Base-by-base conservation (phyloP, 1,140 invertebrate genomes). In the Eciton burchellii region DNA sequence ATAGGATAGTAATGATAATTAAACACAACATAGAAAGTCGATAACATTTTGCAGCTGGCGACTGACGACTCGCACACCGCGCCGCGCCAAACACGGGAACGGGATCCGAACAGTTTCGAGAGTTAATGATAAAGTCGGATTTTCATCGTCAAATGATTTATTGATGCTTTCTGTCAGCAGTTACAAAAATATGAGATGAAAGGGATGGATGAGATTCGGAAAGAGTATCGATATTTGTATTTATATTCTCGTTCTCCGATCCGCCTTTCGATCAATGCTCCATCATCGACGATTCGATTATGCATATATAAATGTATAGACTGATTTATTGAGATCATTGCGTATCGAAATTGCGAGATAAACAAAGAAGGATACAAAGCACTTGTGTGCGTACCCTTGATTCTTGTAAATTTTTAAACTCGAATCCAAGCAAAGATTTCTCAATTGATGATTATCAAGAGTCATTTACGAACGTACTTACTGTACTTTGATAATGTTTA, bases 121-220 rank as follows among this genome's bases (percentile, higher is more conserved):
- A 70, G 41, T 79, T 79, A 79, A 79, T 79, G 63, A 79, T 56
- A 70, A 79, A 79, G 74, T 79, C 74, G 49, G 52, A 79, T 79
- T 79, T 79, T 77, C 24, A 77, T 77, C 62, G 49, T 77, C 63
- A 79, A 57, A 79, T 79, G 74, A 4, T 79, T 79, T 79, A 79
- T 79, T 79, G 63, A 79, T 79, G 74, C 35, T 35, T 70, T 74
- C 71, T 76, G 45, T 74, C 57, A 45, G 19, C n/a, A 35, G 59
- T 82, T 82, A 82, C 59, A 76, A 74, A 82, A 62, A 59, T 54
- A 16, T 62, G 41, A 63, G 49, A 76, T 82, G 45, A 77, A 54
- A 43, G 43, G 43, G 43, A 57, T 26, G 49, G 35, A 62, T 45
- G 19, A 41, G 12, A 45, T 35, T 68, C 74, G 63, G 24, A 79